Percentiles rank a stretch among this genome's conserved stretches.
phyloP scores from a whole-genome alignment of 35 echinoderm and acorn worm species.

The Chiridota heheva region DNA sequence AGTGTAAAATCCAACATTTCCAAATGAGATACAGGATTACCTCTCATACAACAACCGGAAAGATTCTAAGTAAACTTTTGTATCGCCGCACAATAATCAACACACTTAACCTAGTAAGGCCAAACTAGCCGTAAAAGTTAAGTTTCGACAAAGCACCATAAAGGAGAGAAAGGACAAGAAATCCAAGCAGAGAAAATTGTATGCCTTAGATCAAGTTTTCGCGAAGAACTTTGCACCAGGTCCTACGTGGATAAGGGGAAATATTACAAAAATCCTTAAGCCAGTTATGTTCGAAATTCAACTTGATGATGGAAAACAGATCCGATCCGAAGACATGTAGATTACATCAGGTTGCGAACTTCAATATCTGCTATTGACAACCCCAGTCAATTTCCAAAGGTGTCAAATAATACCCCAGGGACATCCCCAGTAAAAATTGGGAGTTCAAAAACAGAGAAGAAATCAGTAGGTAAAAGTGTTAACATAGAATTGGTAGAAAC shows the following conservation, averaged over 20 bases:
- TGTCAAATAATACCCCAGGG: neutral
- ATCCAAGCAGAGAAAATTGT: constrained; percentile 29
- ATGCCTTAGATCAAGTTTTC: constrained; percentile 29
- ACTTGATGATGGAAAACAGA: constrained; percentile 46
- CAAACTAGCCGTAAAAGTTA: constrained; percentile 21
- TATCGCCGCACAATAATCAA: constrained; percentile 47
- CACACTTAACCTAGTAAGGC: constrained; percentile 14
- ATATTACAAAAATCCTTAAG: constrained; percentile 19
- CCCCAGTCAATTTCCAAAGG: neutral
- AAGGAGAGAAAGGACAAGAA: constrained; percentile 23
- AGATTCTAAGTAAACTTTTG: constrained; percentile 56
- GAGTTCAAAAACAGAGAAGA: neutral
- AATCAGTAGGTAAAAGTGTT: too few relatives aligned
- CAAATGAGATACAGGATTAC: constrained; percentile 34
- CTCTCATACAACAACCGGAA: constrained; percentile 61
- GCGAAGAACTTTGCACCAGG: constrained; percentile 62
- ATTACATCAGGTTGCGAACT: constrained; percentile 19
- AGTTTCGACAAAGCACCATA: constrained; percentile 42
- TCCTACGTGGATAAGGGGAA: constrained; percentile 49
- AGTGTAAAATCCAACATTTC: constrained; percentile 44
- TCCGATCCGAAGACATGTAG: constrained; percentile 47
- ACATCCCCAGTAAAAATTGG: neutral
- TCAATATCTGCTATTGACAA: neutral
- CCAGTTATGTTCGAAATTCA: constrained; percentile 28
- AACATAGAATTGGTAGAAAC: neutral